Base-by-base conservation (phyloP, 2,113 vertebrate species). In the Chamaea fasciata region DNA sequence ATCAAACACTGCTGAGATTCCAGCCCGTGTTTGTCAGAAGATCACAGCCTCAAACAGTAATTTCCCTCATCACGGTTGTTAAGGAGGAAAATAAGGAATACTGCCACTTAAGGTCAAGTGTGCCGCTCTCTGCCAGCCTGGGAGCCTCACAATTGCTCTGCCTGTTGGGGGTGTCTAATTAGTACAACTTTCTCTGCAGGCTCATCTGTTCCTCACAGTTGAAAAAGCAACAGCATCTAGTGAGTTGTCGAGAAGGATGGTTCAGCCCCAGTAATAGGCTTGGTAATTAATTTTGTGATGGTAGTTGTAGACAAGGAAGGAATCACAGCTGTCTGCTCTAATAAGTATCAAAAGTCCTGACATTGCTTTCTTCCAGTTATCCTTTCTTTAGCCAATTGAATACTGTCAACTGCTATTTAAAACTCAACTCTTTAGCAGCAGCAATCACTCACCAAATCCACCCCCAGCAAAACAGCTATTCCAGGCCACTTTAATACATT, bases 241-340 rank as follows among this genome's bases (percentile, higher is more conserved):
- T 37, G 64, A 87, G 69, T 46, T 89, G 55, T 91, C 3, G 31
- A 90, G 76, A 65, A 70, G 71, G 85, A 64, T 64, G 69, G 76
- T 88, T 94, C 74, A 95, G 71, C 47, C 62, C 26, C 88, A 77
- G 79, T 83, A 96, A 90, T 88, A 89, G 86, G 88, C 90, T 89
- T 75, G 65, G 62, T 78, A 89, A 93, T 96, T 97, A 90, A 93
- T 95, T 92, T 95, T 89, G 71, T 63, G 85, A 82, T 50, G 53
- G 73, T 76, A 93, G 90, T 5, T 95, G 77, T 57, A 89, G 88
- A 70, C 83, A 90, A 87, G 88, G 56, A 86, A 75, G 92, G 95
- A 94, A 95, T 96, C 57, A 3, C 69, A 87, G 77, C 88, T 96
- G 86, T 94, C 83, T 89, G 35, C 56, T 87, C 60, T 88, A 93